Conservation (phyloP, 2,888 invertebrate species). For the Endomychus coccineus region DNA sequence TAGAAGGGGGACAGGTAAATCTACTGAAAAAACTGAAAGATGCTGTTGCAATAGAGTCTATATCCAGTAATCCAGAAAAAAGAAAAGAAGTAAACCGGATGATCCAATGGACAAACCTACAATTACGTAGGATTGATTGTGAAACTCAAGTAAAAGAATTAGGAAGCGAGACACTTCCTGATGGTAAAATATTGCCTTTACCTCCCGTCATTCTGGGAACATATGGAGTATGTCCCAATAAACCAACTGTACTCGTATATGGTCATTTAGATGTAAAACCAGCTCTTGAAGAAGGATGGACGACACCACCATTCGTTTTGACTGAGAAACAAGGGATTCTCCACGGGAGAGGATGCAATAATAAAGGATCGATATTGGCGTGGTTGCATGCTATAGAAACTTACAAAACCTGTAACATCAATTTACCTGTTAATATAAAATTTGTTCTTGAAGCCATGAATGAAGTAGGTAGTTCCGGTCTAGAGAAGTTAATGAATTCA, state of each 20-base stretch:
- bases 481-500: slow-evolving; percentile 5
- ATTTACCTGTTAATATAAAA: slow-evolving; percentile 10
- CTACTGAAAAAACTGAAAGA: slow-evolving; percentile 1
- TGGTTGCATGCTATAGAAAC: slow-evolving; percentile 9
- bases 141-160: slow-evolving; percentile 3
- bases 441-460: slow-evolving; percentile 2
- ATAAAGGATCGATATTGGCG: slow-evolving; percentile 6
- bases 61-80: slow-evolving; percentile 1
- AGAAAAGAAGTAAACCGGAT: not conserved
- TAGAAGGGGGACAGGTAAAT: slow-evolving; percentile 8
- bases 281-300: slow-evolving; percentile 1
- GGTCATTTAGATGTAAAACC: slow-evolving; percentile 1
- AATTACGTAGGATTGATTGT: slow-evolving; percentile 3
- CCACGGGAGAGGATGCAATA: slow-evolving; percentile 3
- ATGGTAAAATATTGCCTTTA: not conserved
- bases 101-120: slow-evolving; percentile 3
- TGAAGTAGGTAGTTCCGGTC: slow-evolving; percentile 2
- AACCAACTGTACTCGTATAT: slow-evolving; percentile 8
- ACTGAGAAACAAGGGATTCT: not conserved
- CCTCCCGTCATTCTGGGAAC: slow-evolving; percentile 3
- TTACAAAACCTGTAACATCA: slow-evolving; percentile 2
- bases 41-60: slow-evolving; percentile 3
- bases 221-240: slow-evolving; percentile 11
- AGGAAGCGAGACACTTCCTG: not conserved
- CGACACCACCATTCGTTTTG: not conserved